Conservation (phyloP, 2,113 vertebrate species). For the Gnathonemus echidnorhynchus region DNA sequence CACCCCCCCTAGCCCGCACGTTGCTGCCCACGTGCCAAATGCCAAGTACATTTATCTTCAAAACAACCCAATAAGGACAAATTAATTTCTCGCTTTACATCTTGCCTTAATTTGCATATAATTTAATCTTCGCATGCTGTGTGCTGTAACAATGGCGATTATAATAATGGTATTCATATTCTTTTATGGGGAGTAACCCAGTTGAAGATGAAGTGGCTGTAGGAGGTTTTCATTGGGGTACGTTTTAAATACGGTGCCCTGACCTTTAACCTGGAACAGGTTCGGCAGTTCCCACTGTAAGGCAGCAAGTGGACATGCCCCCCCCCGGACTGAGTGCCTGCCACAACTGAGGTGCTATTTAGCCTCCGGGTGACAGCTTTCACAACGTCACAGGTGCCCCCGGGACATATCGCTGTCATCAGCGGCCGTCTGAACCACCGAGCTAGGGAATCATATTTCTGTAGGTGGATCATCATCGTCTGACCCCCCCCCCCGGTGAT, state of each 20-base stretch:
- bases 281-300: neutral
- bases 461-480: slow-evolving; percentile 43
- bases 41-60: slow-evolving; percentile 40
- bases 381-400: slow-evolving; percentile 15
- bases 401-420: slow-evolving; percentile 27
- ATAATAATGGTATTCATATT: neutral
- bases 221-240: neutral
- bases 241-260: neutral
- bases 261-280: neutral
- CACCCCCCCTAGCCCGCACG: neutral
- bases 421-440: slow-evolving; percentile 37
- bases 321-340: neutral
- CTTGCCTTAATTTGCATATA: slow-evolving; percentile 42
- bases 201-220: neutral
- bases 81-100: slow-evolving; percentile 50
- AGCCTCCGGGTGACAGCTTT: slow-evolving; percentile 10
- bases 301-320: neutral
- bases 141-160: slow-evolving; percentile 19
- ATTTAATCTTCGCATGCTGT: slow-evolving; percentile 47
- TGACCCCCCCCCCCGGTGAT: slow-evolving; percentile 24
- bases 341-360: neutral
- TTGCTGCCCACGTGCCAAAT: slow-evolving; percentile 6
- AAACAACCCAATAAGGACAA: slow-evolving; percentile 42
- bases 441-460: slow-evolving; percentile 37
- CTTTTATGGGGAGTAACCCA: neutral